phyloP scores from a whole-genome alignment of 2,797 vertebrate genomes.

The Columba guinea region DNA sequence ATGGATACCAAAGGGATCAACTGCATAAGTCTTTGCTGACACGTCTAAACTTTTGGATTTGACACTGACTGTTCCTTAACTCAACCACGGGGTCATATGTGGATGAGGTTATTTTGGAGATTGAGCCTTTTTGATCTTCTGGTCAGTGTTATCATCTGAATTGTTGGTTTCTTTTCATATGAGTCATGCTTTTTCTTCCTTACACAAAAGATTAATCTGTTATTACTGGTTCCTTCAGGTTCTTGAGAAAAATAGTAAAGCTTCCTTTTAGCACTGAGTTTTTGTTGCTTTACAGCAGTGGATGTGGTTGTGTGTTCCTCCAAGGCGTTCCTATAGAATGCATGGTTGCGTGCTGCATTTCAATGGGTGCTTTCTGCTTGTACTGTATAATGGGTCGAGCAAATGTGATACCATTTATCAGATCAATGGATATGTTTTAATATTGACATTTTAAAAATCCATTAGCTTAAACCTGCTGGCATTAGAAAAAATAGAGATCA shows the following conservation, averaged over 20 bases:
- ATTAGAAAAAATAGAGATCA: background rate
- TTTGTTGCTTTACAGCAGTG: background rate
- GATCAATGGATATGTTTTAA: slow-evolving; percentile 22
- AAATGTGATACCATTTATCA: background rate
- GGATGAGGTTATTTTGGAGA: background rate
- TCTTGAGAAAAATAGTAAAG: background rate
- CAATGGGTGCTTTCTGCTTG: background rate
- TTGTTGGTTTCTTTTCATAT: background rate
- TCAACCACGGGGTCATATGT: background rate
- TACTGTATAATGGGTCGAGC: background rate
- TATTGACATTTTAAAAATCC: slow-evolving; percentile 10
- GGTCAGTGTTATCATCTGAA: background rate
- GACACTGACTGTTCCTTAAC: background rate
- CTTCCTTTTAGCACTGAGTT: background rate
- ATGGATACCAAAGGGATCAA: background rate
- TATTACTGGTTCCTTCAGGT: background rate
- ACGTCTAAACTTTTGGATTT: background rate
- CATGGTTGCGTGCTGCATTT: background rate
- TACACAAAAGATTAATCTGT: background rate
- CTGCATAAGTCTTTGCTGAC: background rate
- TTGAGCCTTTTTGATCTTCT: background rate
- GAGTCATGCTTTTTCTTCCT: background rate
- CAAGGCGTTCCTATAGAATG: background rate
- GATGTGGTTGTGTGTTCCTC: background rate
- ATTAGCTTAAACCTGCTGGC: background rate